Evolutionary conservation across 2,113 vertebrate genomes (phyloP), one percentile per base, ranked within the genome.

Genomic region (Siniperca knerii): DNA sequence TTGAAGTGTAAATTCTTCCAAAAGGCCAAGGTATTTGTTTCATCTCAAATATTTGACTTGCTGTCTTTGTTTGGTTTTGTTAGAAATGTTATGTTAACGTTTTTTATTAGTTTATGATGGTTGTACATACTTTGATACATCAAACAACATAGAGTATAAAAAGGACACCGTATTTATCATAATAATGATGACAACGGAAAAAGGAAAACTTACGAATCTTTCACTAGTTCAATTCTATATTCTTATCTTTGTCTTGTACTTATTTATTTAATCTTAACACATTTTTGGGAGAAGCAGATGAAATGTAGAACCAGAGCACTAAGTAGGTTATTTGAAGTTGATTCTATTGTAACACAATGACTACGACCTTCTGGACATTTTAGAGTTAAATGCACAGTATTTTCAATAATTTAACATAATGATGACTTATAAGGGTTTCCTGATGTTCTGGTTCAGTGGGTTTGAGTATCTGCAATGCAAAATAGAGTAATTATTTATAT

Each of bases 1-100:
- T 93, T 96, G 94, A 96, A 96, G 92, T 95, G 95, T 88, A 96
- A 96, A 96, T 95, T 96, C 82, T 96, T 96, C 92, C 96, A 96
- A 92, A 96, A 96, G 89, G 96, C 96, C 50, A 96, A 96, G 96
- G 96, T 96, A 95, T 77, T 71, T 89, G 35, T 76, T 70, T 84
- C 8, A 81, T 77, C 69, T 79, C 13, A 60, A 67, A 73, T 76
- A 7, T 82, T 46, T 79, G 18, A 70, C 33, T 71, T 35, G 10
- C 21, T 57, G 46, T 71, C 44, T 69, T 73, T 86, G 23, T 69
- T 83, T 82, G 29, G 1, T 48, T 79, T 81, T 79, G 4, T 70
- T 77, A 55, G 80, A 64, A 46, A 12, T 79, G 70, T 64, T 73
- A 25, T 68, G 2, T 33, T 23, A 25, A 57, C 20, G 1, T 35